These are phyloP conservation scores for Pagrus major DNA, from an alignment of 2,113 vertebrate species.

Conservation along the genomic window DNA sequence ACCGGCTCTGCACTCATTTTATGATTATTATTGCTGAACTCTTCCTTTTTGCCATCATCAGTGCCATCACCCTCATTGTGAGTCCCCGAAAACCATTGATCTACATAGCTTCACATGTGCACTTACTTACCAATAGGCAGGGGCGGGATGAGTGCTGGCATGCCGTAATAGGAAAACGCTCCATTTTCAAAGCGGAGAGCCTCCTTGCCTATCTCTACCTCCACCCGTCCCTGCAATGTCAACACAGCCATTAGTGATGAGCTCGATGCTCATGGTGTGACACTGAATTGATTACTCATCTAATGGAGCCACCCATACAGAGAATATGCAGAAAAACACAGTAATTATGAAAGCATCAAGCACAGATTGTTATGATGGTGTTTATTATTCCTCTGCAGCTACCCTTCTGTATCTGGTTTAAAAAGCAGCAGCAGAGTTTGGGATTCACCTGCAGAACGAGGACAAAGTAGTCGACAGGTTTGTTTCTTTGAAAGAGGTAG, in stretches of 20 bases:
- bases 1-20: background rate
- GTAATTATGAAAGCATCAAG: background rate
- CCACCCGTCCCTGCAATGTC: constrained; percentile 91
- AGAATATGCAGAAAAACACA: constrained; percentile 1
- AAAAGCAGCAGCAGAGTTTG: background rate
- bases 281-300: constrained; percentile 40
- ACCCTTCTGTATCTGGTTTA: background rate
- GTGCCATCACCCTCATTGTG: background rate
- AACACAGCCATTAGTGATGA: constrained; percentile 31
- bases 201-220: constrained; percentile 97
- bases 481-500: constrained; percentile 94
- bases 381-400: background rate
- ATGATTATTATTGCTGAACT: constrained; percentile 11
- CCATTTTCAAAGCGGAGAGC: constrained; percentile 96
- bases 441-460: constrained; percentile 92
- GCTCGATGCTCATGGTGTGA: background rate
- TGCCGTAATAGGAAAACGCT: constrained; percentile 96
- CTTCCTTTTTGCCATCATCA: constrained; percentile 1
- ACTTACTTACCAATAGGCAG: constrained; percentile 86
- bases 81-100: constrained; percentile 7
- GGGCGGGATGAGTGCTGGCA: constrained; percentile 90
- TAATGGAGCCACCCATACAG: background rate
- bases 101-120: background rate
- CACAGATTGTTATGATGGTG: background rate
- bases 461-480: constrained; percentile 94